These are phyloP conservation scores for Pterocles orientalis DNA, from an alignment of 2,113 vertebrate species.

Conservation along the genomic window DNA sequence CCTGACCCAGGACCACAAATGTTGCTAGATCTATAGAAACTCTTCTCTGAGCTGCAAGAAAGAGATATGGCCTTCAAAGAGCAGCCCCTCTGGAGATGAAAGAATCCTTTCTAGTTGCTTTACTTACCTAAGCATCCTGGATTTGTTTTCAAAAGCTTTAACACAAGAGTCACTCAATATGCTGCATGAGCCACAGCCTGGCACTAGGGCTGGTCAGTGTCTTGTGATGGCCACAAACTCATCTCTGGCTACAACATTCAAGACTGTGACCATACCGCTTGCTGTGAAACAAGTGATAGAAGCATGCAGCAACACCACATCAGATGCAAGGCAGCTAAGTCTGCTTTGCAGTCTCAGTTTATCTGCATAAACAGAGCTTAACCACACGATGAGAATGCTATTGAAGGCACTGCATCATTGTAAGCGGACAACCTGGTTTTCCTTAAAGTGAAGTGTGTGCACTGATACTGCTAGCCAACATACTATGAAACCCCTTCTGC, in stretches of 20 bases:
- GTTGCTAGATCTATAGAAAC: not conserved
- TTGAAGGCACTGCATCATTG: not conserved
- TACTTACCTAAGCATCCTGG: not conserved
- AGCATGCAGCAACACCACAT: rapidly evolving
- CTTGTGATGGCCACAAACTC: not conserved
- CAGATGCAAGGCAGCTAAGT: not conserved
- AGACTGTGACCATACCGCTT: not conserved
- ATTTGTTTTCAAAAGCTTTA: not conserved
- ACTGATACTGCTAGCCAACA: not conserved
- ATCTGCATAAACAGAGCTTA: not conserved
- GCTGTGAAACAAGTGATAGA: not conserved
- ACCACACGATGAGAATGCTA: not conserved
- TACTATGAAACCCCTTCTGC: not conserved
- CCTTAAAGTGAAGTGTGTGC: not conserved
- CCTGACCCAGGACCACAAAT: not conserved
- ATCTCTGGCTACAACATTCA: not conserved
- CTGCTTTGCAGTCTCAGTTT: too few relatives aligned
- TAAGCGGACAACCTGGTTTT: not conserved
- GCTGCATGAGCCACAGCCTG: not conserved
- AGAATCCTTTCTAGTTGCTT: not conserved
- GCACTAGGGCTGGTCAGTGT: not conserved
- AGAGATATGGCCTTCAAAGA: not conserved
- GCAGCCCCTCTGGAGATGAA: not conserved
- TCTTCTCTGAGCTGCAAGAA: not conserved
- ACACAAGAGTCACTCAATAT: not conserved